Percentiles rank a stretch among this genome's conserved stretches.
These are phyloP conservation scores for Anguilla rostrata DNA, from an alignment of 2,113 vertebrate species.

Conservation along the genomic window DNA sequence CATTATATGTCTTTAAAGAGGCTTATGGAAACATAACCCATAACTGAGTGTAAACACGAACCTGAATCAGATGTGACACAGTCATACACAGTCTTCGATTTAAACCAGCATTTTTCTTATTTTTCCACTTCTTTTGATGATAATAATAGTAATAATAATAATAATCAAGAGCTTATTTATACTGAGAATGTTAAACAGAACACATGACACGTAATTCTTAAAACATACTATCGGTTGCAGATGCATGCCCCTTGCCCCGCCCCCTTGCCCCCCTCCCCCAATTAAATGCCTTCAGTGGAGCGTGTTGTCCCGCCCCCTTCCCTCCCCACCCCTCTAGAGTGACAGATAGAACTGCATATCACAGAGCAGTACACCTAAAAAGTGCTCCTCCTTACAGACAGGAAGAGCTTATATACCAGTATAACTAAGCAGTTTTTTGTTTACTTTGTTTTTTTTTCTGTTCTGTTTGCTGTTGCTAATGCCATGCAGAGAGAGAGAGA, in stretches of 20 bases:
- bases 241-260: slow-evolving; percentile 76
- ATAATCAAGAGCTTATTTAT: slow-evolving; percentile 88
- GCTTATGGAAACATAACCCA: slow-evolving; percentile 78
- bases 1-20: slow-evolving; percentile 75
- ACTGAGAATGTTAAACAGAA: slow-evolving; percentile 87
- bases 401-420: slow-evolving; percentile 64
- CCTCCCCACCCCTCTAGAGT: slow-evolving; percentile 26
- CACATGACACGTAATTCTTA: slow-evolving; percentile 83
- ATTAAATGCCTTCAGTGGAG: slow-evolving; percentile 69
- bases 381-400: slow-evolving; percentile 72
- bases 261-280: slow-evolving; percentile 45
- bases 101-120: slow-evolving; percentile 78
- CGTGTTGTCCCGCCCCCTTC: slow-evolving; percentile 60
- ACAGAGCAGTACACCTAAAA: slow-evolving; percentile 55
- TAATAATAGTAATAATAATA: slow-evolving; percentile 38
- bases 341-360: slow-evolving; percentile 70
- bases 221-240: slow-evolving; percentile 78
- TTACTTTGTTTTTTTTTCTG: slow-evolving; percentile 38
- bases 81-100: slow-evolving; percentile 83
- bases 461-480: slow-evolving; percentile 72
- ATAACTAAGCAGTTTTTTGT: slow-evolving; percentile 54
- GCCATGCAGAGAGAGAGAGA: slow-evolving; percentile 78
- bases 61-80: slow-evolving; percentile 81
- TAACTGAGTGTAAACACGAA: slow-evolving; percentile 86
- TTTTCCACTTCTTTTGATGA: slow-evolving; percentile 52